Base-by-base conservation (phyloP, 2,888 invertebrate genomes). In the Nephrotoma appendiculata region DNA sequence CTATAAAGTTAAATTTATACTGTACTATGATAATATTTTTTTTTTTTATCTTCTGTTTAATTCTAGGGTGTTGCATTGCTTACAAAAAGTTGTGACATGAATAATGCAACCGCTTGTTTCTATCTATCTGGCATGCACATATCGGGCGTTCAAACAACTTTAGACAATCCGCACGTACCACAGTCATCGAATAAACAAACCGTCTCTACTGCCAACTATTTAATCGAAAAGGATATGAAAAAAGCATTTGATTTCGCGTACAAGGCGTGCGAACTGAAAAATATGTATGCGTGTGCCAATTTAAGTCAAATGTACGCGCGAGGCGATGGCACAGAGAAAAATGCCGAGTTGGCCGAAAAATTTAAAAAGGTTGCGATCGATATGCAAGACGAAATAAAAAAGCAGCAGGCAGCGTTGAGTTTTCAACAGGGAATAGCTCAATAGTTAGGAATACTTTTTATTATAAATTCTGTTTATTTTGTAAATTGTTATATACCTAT, bases 211-310 rank as follows among this genome's bases (percentile, higher is more conserved):
- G 91, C 86, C 90, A 92, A 5, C 9, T 94, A 90, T 89, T 90
- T 94, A 86, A 92, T 95, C 41, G 92, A 92, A 86, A 94, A 95
- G 88, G 94, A 98, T 89, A 94, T 95, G 93, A 93, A 92, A 71
- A 95, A 96, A 91, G 98, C 98, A 0, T 96, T 97, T 90, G 92
- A 94, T 52, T 96, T 94, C 89, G 95, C 97, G 0, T 91, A 93
- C 87, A 95, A 95, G 90, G 96, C 96, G 0, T 99, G 99, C 90
- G 96, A 97, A 88, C 91, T 95, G 0, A 96, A 96, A 0, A 96
- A 98, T 90, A 94, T 97, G 90, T 96, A 95, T 90, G 96, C 97
- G 0, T 99, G 99, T 92, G 95, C 96, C 0, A 98, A 98, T 92
- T 92, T 98, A 0, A 95, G 97, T 89, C 94, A 96, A 91, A 97